Evolutionary conservation across 92 coral and sea anemone species (phyloP), one percentile per base, ranked within the genome.

Genomic region (Epizoanthus ramosus): DNA sequence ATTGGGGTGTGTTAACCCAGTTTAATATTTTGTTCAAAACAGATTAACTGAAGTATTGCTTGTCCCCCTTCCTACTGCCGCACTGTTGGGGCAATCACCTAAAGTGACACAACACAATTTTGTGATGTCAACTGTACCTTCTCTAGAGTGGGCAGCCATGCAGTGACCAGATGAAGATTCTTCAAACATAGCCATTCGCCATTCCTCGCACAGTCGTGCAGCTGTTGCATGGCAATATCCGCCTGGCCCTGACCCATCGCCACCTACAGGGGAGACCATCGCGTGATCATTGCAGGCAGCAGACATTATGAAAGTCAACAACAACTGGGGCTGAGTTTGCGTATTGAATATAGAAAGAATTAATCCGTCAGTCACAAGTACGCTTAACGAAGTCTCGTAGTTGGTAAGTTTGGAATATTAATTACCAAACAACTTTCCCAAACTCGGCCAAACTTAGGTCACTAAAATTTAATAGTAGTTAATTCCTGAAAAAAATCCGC

Each of bases 241-340:
- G 99, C 99, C 73, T 97, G 99, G 15, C 99, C 99, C 84, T 97
- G 99, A 73, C 99, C 99, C 99, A 97, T 97, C 71, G 99, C 99
- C 19, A 97, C 99, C 95, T 97, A 83, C 31, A 67, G 19, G 45
- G 31, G 15, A 18, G n/a, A 13, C 68, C 12, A 2, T n/a, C 13
- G 0, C 1, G 52, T 12, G 39, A 16, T 72, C 25, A 77, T 9
- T 6, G 21, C 15, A 12, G 10, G n/a, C 71, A 65, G 6, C 6
- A 1, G 53, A 10, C 15, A 50, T 10, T 50, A 50, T 10, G 12
- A 50, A 12, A 10, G 8, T 50, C 3, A 50, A 9, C 13, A 50
- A 13, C 13, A 15, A 13, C 13, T 13, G 2, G 54, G 54, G 54
- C 54, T 10, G 54, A 50, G 54, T 50, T 50, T 50, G 54, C 54